Conservation (phyloP, 2,888 invertebrate species). For the Heliconius cydno region DNA sequence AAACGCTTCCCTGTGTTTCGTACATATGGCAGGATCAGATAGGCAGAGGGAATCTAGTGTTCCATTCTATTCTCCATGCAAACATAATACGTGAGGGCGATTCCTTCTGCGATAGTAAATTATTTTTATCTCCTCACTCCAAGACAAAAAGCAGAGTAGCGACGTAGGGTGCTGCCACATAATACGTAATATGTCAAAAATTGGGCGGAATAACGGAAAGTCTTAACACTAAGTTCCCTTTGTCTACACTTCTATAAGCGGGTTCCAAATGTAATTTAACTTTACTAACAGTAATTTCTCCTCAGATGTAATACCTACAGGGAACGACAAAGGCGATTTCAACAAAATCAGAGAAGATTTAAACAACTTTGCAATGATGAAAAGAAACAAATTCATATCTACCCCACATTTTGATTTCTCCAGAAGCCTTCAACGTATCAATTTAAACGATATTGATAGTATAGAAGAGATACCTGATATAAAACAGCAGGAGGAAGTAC, state of each 20-base stretch:
- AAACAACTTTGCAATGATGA: slow-evolving; percentile 52
- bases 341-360: slow-evolving; percentile 49
- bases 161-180: neutral
- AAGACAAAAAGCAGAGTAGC: neutral
- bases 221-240: neutral
- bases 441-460: neutral
- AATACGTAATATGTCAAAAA: neutral
- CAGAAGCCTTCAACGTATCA: neutral
- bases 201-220: neutral
- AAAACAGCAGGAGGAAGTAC: neutral
- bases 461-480: neutral
- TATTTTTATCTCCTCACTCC: neutral
- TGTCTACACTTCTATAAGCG: neutral
- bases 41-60: no score
- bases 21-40: no score
- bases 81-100: neutral
- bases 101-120: neutral
- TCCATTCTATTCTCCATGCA: no score
- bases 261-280: neutral
- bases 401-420: slow-evolving; percentile 28
- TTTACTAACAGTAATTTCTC: neutral
- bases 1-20: no score
- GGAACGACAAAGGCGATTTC: slow-evolving; percentile 32
- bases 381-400: slow-evolving; percentile 50
- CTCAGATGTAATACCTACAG: slow-evolving; percentile 7